Conservation (phyloP, 2,113 vertebrate genomes). For the Dendropsophus ebraccatus region DNA sequence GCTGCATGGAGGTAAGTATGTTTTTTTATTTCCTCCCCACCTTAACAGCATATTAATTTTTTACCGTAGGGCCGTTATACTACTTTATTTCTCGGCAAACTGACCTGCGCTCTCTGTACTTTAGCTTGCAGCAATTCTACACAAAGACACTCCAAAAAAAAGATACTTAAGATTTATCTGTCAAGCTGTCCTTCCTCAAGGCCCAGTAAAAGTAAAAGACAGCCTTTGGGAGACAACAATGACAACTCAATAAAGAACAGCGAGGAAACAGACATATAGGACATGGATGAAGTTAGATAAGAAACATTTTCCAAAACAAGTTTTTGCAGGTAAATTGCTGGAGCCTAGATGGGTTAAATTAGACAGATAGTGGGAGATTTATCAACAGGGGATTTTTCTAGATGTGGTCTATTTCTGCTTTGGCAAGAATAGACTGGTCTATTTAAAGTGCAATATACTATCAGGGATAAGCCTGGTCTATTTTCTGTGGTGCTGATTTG, state of each 20-base stretch:
- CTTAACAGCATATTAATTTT: too few relatives aligned
- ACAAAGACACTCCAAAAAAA: neutral
- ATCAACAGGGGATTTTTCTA: neutral
- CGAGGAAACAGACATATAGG: neutral
- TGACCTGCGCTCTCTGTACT: neutral
- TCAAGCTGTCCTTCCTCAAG: slow-evolving; percentile 23
- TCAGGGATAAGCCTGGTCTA: too few relatives aligned
- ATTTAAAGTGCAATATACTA: too few relatives aligned
- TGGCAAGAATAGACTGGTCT: too few relatives aligned
- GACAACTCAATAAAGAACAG: neutral
- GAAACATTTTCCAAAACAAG: neutral
- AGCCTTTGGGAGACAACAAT: slow-evolving; percentile 32
- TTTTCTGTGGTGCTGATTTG: too few relatives aligned
- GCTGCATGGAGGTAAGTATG: too few relatives aligned
- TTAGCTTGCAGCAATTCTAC: neutral
- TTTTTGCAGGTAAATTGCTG: too few relatives aligned
- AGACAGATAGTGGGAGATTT: neutral
- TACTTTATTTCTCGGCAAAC: neutral
- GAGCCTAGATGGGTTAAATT: too few relatives aligned
- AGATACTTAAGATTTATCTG: neutral
- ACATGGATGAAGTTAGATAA: neutral
- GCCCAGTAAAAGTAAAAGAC: neutral
- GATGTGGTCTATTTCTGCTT: too few relatives aligned
- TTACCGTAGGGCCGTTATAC: too few relatives aligned
- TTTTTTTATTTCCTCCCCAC: too few relatives aligned